Percentiles rank a stretch among this genome's conserved stretches.
phyloP scores from a whole-genome alignment of 2,888 invertebrate genomes.

The Ferrisia virgata region DNA sequence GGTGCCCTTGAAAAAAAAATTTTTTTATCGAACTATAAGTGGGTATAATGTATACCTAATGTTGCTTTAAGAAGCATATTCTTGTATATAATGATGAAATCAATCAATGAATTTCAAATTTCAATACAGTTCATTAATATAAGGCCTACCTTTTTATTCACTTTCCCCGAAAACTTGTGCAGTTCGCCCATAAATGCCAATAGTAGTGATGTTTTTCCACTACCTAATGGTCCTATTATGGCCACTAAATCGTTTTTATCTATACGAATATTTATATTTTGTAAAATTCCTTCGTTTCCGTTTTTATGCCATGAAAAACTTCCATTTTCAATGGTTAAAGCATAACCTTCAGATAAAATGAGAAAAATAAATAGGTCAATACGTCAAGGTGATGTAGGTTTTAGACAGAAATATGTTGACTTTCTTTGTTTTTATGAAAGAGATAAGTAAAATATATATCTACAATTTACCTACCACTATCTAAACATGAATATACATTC shows the following conservation, averaged over 20 bases:
- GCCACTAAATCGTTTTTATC: constrained; percentile 70
- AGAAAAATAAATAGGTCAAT: not conserved
- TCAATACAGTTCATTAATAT: too few species aligned
- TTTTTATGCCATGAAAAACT: constrained; percentile 77
- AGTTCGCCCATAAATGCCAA: constrained; percentile 87
- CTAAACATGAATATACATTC: not conserved
- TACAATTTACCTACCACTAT: not conserved
- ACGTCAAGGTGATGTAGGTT: not conserved
- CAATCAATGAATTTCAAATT: not conserved
- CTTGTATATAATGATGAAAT: too few species aligned
- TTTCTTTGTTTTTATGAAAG: too few species aligned
- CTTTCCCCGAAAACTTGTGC: constrained; percentile 77
- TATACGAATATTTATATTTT: constrained; percentile 71
- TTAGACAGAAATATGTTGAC: too few species aligned
- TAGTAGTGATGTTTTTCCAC: constrained; percentile 84
- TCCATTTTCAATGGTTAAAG: constrained; percentile 79
- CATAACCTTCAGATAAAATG: constrained; percentile 60
- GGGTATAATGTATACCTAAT: too few species aligned
- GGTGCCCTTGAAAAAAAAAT: constrained; percentile 53
- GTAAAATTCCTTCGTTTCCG: constrained; percentile 62
- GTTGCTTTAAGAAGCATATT: too few species aligned
- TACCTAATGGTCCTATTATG: constrained; percentile 82
- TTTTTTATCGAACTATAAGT: too few species aligned
- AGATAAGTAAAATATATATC: not conserved
- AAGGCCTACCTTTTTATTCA: constrained; percentile 63